A percentile compares a stretch with the other conserved stretches of the same genome.
phyloP scores from a whole-genome alignment of 2,797 vertebrate genomes.

The Mastacembelus armatus region DNA sequence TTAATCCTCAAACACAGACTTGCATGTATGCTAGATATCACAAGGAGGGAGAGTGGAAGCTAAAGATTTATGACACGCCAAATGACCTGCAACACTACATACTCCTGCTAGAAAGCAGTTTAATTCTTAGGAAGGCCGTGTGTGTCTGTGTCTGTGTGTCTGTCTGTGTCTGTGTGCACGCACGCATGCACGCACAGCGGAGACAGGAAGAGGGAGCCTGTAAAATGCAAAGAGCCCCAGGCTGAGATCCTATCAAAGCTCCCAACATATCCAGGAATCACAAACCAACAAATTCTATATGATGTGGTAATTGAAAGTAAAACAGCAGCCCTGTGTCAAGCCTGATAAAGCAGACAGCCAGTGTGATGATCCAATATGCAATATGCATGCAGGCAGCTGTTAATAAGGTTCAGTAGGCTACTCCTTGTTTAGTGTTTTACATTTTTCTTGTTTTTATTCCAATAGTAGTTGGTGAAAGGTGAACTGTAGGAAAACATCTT shows the following conservation, averaged over 20 bases:
- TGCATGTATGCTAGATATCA: slow-evolving; percentile 38
- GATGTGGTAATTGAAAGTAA: slow-evolving; percentile 45
- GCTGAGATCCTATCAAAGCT: slow-evolving; percentile 70
- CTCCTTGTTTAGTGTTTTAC: slow-evolving; percentile 1
- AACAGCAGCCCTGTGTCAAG: slow-evolving; percentile 43
- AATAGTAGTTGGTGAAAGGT: background rate
- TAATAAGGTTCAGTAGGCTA: slow-evolving; percentile 23
- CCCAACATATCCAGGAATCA: slow-evolving; percentile 62
- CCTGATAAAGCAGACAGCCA: slow-evolving; percentile 48
- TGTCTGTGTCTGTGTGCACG: background rate
- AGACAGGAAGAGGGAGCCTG: slow-evolving; percentile 4
- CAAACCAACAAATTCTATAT: slow-evolving; percentile 64
- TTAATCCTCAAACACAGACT: slow-evolving; percentile 41
- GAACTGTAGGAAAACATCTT: background rate
- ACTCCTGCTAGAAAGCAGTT: slow-evolving; percentile 12
- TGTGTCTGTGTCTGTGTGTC: slow-evolving; percentile 2
- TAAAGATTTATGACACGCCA: slow-evolving; percentile 28
- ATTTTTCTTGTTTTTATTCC: background rate
- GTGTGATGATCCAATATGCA: slow-evolving; percentile 32
- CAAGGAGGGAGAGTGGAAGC: slow-evolving; percentile 27
- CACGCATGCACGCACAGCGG: background rate
- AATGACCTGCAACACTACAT: slow-evolving; percentile 40
- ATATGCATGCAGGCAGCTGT: background rate
- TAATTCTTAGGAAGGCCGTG: slow-evolving; percentile 6
- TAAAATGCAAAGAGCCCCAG: slow-evolving; percentile 52